Base-by-base conservation (phyloP, 2,888 invertebrate genomes). In the Hesperia comma region DNA sequence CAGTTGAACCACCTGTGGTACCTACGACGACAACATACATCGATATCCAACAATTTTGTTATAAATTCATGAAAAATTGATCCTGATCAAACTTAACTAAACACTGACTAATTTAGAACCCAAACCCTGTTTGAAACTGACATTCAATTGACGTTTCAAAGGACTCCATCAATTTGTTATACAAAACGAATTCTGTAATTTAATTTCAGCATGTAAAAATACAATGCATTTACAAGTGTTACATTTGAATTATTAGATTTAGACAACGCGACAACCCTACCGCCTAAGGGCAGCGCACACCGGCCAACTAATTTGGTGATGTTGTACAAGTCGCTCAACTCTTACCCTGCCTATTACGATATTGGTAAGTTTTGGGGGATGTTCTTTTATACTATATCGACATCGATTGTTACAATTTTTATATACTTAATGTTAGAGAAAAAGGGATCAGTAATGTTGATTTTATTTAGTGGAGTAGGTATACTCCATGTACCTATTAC, bases 341-440 rank as follows among this genome's bases (percentile, higher is more conserved):
- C 90, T 91, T 91, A 92, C 86, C 79, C 84, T 85, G 84, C 87
- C 90, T 90, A 92, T 92, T 91, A 92, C 88, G 81, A 87, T 91
- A 92, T 92, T 90, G 88, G 81, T 84, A 83, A 79, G 75, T 69
- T 63, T 46, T 80, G 83, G 86, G 86, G 77, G 88, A 73, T 79
- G 87, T 71, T 15, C 71, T 70, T 71, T 73, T 26, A 15, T 32
- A 21, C 73, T 58, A 76, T 58, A 7, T 60, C 43, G 53, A 46
- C 15, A 76, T 79, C 77, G 78, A 79, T 72, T 74, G 70, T 75
- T 71, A 69, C 68, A 69, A 72, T 69, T 57, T 68, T 19, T 19
- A 51, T 51, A 19, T 19, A 37, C 8, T 8, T 37, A 8, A 37
- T 37, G 37, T 12, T 33, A 33, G 33, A 1, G 8, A 8, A 37